Percentiles rank a stretch among this genome's conserved stretches.
Evolutionary conservation across 2,797 vertebrate species (phyloP).

Genomic region (Mionectes olivaceus): DNA sequence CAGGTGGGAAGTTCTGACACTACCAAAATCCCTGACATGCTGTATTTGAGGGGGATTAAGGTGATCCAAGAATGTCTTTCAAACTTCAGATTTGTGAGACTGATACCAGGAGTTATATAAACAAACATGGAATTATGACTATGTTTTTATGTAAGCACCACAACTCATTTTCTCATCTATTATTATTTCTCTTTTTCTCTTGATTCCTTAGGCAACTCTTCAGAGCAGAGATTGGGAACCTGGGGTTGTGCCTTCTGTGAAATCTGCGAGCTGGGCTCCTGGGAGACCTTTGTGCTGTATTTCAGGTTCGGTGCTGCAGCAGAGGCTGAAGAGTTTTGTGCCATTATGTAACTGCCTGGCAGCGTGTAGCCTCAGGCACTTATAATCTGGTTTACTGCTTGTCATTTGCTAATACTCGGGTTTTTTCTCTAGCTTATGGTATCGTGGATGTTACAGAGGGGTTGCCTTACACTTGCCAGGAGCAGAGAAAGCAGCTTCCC

Average conservation of each 20-base stretch:
- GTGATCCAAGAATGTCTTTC: background rate
- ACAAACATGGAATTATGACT: background rate
- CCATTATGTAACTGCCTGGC: background rate
- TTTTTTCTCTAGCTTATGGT: background rate
- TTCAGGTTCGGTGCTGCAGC: background rate
- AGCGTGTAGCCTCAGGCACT: background rate
- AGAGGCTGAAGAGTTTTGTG: background rate
- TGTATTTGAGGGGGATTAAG: background rate
- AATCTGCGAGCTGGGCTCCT: background rate
- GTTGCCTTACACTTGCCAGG: background rate
- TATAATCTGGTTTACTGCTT: slow-evolving; percentile 7
- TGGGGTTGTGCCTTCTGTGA: background rate
- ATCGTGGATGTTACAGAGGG: background rate
- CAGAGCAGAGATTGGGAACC: background rate
- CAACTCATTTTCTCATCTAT: background rate
- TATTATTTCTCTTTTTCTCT: background rate
- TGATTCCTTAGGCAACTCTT: background rate
- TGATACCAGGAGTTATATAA: background rate
- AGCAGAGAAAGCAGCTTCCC: background rate
- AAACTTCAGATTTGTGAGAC: background rate
- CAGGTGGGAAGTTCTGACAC: background rate
- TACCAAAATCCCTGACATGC: background rate
- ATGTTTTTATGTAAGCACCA: background rate
- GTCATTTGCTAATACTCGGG: background rate
- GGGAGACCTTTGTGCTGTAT: background rate